A percentile compares a stretch with the other conserved stretches of the same genome.
Conservation (phyloP, 2,888 invertebrate genomes). For the Epistrophella euchroma region DNA sequence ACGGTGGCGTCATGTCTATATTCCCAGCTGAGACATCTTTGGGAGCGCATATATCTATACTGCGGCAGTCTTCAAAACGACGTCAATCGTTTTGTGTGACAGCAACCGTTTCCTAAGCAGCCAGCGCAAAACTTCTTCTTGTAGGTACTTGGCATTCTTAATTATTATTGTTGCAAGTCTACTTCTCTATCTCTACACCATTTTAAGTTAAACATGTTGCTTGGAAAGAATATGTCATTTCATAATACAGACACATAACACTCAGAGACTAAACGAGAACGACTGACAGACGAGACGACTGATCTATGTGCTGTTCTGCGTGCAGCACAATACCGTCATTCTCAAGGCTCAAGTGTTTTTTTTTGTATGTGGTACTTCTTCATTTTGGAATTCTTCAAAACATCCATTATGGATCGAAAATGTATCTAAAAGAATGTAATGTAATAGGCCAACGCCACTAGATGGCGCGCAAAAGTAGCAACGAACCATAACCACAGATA, state of each 20-base stretch:
- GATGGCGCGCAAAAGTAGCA: conserved; percentile 56
- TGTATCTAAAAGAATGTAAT: conserved; percentile 17
- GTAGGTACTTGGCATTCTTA: conserved; percentile 40
- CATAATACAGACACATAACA: conserved; percentile 30
- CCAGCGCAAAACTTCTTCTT: conserved; percentile 39
- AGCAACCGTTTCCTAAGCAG: conserved; percentile 60
- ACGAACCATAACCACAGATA: conserved; percentile 70
- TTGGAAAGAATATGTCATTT: conserved; percentile 53
- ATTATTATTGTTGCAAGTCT: conserved; percentile 41
- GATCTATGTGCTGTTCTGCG: neutral
- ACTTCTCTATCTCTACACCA: neutral
- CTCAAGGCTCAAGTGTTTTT: conserved; percentile 7
- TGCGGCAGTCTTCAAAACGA: conserved; percentile 37
- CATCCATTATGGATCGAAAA: conserved; percentile 19
- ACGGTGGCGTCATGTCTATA: conserved; percentile 16
- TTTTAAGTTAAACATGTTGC: conserved; percentile 48
- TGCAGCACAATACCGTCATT: conserved; percentile 57
- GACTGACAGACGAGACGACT: conserved; percentile 32
- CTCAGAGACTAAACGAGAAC: neutral
- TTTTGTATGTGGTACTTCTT: neutral
- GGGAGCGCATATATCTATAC: conserved; percentile 6
- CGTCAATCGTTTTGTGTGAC: conserved; percentile 50
- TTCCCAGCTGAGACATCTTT: conserved; percentile 9
- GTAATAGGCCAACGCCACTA: conserved; percentile 55
- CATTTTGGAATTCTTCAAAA: conserved; percentile 52